Evolutionary conservation across 2,113 vertebrate species (phyloP).

Genomic region (Leucopsar rothschildi): DNA sequence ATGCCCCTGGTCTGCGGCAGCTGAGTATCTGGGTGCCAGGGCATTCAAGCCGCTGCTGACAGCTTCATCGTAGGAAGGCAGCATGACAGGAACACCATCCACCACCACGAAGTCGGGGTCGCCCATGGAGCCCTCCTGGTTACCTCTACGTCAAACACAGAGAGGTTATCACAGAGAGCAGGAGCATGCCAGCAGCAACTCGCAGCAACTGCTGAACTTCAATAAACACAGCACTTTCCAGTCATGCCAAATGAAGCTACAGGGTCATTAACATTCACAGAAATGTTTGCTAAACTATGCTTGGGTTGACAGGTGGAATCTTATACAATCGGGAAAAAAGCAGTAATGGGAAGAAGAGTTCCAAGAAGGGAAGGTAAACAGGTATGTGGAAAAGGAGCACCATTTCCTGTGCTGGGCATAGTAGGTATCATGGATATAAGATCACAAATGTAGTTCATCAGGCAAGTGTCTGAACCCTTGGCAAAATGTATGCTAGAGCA

Average conservation of each 20-base stretch:
- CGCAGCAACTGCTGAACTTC: neutral
- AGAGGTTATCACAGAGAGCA: neutral
- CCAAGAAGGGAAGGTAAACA: neutral
- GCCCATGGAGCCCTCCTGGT: constrained; percentile 68
- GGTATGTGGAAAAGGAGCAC: neutral
- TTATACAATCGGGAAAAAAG: neutral
- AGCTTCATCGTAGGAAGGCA: constrained; percentile 87
- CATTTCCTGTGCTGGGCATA: neutral
- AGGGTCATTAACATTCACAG: neutral
- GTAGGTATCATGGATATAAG: neutral
- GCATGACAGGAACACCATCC: constrained; percentile 83
- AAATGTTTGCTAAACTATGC: neutral
- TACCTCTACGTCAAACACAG: constrained; percentile 64
- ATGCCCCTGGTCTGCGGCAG: constrained; percentile 65
- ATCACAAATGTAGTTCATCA: neutral
- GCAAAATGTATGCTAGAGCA: neutral
- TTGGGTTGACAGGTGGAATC: neutral
- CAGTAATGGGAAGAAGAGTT: neutral
- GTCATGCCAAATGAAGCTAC: neutral
- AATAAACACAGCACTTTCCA: neutral
- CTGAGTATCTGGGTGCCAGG: constrained; percentile 68
- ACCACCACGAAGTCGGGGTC: constrained; percentile 84
- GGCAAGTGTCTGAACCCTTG: neutral
- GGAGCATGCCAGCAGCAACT: neutral
- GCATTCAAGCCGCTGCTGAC: constrained; percentile 69